Percentiles rank a stretch among this genome's conserved stretches.
phyloP scores from a whole-genome alignment of 1,140 invertebrate genomes.

The Eurosta solidaginis region DNA sequence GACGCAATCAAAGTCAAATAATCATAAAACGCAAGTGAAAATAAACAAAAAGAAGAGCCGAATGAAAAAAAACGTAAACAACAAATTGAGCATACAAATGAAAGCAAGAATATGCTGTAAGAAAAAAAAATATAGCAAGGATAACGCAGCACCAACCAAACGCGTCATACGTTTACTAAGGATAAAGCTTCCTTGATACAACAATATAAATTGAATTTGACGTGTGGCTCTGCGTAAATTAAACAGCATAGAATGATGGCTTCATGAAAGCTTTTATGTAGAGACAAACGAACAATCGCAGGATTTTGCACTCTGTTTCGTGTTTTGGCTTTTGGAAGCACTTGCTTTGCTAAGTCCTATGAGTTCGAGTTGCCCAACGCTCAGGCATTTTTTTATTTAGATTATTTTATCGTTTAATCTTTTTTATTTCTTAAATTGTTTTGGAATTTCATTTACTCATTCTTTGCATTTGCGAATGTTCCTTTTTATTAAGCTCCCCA shows the following conservation, averaged over 20 bases:
- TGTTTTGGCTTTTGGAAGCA: not conserved
- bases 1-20: conserved; percentile 26
- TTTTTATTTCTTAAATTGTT: not conserved
- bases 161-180: not conserved
- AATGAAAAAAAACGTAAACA: not conserved
- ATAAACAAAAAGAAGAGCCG: not conserved
- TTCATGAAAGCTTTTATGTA: not conserved
- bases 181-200: not conserved
- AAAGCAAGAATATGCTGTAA: not conserved
- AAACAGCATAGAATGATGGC: conserved; percentile 6
- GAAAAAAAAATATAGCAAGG: not conserved
- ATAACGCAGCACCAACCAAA: conserved; percentile 5
- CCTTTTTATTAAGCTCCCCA: not conserved
- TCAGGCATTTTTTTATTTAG: not conserved
- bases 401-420: conserved; percentile 23
- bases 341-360: not conserved
- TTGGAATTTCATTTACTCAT: not conserved
- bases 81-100: not conserved
- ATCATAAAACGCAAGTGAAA: conserved; percentile 18
- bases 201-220: conserved; percentile 17
- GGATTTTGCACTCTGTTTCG: not conserved
- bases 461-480: not conserved
- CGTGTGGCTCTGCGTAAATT: conserved; percentile 20
- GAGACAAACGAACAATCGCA: not conserved
- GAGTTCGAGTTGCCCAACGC: not conserved